Conservation (phyloP, 2,888 invertebrate genomes). For the Apamea monoglypha region DNA sequence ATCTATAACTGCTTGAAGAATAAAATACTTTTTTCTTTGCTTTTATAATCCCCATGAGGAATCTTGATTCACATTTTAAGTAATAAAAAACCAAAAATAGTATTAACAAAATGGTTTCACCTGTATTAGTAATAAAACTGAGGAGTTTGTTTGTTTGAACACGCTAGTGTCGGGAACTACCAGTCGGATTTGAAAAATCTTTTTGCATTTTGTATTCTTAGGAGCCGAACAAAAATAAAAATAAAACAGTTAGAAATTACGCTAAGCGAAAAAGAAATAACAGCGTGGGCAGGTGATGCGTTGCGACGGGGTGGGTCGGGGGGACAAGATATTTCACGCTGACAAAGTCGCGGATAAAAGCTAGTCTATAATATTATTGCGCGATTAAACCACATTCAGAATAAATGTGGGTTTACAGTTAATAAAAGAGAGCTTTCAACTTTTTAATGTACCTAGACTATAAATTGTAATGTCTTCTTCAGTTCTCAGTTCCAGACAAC, state of each 20-base stretch:
- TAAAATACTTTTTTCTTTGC: neutral
- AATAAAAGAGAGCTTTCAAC: constrained; percentile 26
- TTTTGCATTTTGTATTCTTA: too few species aligned
- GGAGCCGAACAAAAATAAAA: too few species aligned
- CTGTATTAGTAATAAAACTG: too few species aligned
- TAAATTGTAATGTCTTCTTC: constrained; percentile 28
- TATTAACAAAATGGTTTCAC: neutral
- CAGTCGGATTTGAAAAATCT: too few species aligned
- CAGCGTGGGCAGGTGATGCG: neutral
- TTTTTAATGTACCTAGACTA: constrained; percentile 17
- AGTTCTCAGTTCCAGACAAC: constrained; percentile 22
- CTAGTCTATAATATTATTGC: neutral
- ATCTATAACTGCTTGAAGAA: neutral
- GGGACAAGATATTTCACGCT: neutral
- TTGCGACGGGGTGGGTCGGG: neutral
- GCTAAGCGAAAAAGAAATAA: too few species aligned
- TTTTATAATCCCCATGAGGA: neutral
- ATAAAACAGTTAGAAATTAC: too few species aligned
- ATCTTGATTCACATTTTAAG: neutral
- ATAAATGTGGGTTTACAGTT: constrained; percentile 30
- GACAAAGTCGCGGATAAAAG: neutral
- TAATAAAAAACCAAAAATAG: neutral
- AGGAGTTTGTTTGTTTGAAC: too few species aligned
- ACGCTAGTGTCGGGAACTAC: too few species aligned
- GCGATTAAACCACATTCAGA: constrained; percentile 3